Percentiles rank a stretch among this genome's conserved stretches.
These are phyloP conservation scores for Pseudomugil tenellus DNA, from an alignment of 2,797 vertebrate genomes.

Conservation along the genomic window DNA sequence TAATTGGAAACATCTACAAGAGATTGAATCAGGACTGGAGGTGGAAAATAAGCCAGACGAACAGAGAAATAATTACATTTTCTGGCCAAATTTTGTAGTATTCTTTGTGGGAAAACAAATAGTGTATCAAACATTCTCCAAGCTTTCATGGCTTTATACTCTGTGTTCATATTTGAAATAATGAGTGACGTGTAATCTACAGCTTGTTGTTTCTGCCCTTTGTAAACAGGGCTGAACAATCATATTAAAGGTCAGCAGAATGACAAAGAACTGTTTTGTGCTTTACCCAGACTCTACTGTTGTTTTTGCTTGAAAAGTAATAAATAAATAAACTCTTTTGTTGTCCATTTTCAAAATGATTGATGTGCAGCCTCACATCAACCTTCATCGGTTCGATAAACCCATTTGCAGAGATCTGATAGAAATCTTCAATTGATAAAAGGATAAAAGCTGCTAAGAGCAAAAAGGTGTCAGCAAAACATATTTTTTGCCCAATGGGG, in stretches of 20 bases:
- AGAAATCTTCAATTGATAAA: constrained; percentile 63
- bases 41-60: constrained; percentile 2
- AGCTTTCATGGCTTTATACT: constrained; percentile 36
- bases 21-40: constrained; percentile 8
- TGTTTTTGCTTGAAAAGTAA: constrained; percentile 42
- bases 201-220: constrained; percentile 75
- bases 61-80: constrained; percentile 3
- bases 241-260: constrained; percentile 79
- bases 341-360: constrained; percentile 48
- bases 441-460: constrained; percentile 46
- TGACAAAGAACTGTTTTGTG: constrained; percentile 63
- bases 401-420: constrained; percentile 62
- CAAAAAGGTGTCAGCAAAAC: constrained; percentile 51
- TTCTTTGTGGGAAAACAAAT: background rate
- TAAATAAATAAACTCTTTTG: constrained; percentile 2
- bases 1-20: constrained; percentile 1
- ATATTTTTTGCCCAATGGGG: constrained; percentile 12
- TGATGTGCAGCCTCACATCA: constrained; percentile 60
- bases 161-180: constrained; percentile 52
- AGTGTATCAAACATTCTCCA: constrained; percentile 19
- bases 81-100: constrained; percentile 18
- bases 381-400: constrained; percentile 60
- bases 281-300: constrained; percentile 34
- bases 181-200: constrained; percentile 73
- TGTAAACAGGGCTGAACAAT: constrained; percentile 67